Percentiles rank a stretch among this genome's conserved stretches.
These are phyloP conservation scores for Polypedilum pembai DNA, from an alignment of 1,140 invertebrate species.

Conservation along the genomic window DNA sequence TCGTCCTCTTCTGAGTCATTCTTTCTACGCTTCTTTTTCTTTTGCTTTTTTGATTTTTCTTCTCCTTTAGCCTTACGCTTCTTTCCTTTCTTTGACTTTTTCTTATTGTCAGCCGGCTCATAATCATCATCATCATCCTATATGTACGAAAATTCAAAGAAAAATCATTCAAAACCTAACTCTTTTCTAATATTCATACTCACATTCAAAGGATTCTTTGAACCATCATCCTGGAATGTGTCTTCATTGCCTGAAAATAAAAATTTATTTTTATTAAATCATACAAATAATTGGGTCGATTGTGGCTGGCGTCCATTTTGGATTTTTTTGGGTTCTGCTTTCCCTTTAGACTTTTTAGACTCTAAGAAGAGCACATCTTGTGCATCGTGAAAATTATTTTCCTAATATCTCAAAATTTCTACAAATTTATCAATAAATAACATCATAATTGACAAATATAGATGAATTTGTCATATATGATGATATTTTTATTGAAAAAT, in stretches of 20 bases:
- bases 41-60: conserved; percentile 80
- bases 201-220: conserved; percentile 10
- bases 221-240: conserved; percentile 18
- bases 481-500: neutral
- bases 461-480: neutral
- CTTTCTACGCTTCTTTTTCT: conserved; percentile 88
- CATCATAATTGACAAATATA: neutral
- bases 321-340: conserved; percentile 22
- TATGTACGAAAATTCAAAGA: conserved; percentile 16
- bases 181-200: neutral
- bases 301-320: conserved; percentile 15
- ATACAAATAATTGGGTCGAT: conserved; percentile 7
- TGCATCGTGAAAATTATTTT: neutral
- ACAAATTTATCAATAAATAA: neutral
- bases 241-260: conserved; percentile 18
- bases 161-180: neutral
- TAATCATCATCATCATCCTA: conserved; percentile 80
- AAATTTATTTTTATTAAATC: neutral
- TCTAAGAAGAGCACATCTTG: neutral
- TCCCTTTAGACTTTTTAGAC: neutral
- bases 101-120: conserved; percentile 70
- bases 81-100: conserved; percentile 79
- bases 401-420: neutral
- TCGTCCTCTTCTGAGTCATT: conserved; percentile 82
- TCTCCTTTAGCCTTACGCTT: conserved; percentile 81